A percentile compares a stretch with the other conserved stretches of the same genome.
These are phyloP conservation scores for Drosophila prolongata DNA, from an alignment of 2,888 invertebrate species.

Conservation along the genomic window DNA sequence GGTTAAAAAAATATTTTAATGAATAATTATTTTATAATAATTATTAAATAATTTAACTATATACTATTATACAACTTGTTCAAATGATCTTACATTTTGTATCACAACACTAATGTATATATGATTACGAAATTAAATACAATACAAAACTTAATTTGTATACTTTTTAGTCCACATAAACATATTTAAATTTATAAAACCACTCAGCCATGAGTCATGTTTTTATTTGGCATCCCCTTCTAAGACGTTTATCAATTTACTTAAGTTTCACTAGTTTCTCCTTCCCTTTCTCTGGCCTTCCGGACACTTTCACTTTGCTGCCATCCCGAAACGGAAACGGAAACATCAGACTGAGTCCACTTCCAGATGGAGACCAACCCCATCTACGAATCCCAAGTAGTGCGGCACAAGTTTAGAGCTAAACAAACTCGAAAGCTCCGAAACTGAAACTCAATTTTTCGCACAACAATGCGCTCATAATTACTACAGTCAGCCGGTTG, in stretches of 20 bases:
- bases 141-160: too few species aligned
- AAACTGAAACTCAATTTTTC: slow-evolving; percentile 70
- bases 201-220: background rate
- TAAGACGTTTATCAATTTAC: slow-evolving; percentile 23
- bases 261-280: background rate
- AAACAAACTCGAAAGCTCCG: slow-evolving; percentile 60
- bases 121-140: too few species aligned
- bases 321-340: slow-evolving; percentile 44
- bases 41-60: too few species aligned
- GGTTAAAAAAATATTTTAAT: too few species aligned
- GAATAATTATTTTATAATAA: too few species aligned
- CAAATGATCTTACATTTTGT: too few species aligned
- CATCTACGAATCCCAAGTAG: slow-evolving; percentile 21
- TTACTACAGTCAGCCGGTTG: slow-evolving; percentile 47
- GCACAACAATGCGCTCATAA: slow-evolving; percentile 75
- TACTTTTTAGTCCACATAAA: too few species aligned
- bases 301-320: slow-evolving; percentile 42
- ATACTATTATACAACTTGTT: too few species aligned
- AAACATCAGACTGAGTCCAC: slow-evolving; percentile 53
- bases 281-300: slow-evolving; percentile 35
- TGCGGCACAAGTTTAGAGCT: slow-evolving; percentile 55
- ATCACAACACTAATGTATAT: too few species aligned
- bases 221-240: background rate
- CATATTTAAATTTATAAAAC: background rate
- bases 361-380: slow-evolving; percentile 21